These are phyloP conservation scores for Sminthopsis crassicaudata DNA, from an alignment of 2,113 vertebrate species.

Conservation along the genomic window DNA sequence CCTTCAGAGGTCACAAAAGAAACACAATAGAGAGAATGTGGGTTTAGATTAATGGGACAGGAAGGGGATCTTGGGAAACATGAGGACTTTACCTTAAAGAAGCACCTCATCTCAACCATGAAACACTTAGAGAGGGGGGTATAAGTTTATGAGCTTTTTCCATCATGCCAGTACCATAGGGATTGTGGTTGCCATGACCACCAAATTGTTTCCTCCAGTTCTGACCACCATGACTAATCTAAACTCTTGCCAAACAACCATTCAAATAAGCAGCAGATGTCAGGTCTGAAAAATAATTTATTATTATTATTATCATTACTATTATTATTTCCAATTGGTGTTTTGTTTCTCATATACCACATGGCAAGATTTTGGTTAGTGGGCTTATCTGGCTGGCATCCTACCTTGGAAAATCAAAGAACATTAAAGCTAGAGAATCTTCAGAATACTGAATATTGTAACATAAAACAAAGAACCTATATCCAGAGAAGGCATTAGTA, in stretches of 20 bases:
- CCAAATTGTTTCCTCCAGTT: conserved; percentile 5
- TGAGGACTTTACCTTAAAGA: background rate
- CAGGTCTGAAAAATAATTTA: background rate
- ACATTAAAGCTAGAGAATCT: background rate
- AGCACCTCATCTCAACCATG: background rate
- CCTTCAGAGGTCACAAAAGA: background rate
- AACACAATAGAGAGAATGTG: background rate
- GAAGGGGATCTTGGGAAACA: background rate
- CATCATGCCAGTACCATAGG: background rate
- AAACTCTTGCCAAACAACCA: background rate
- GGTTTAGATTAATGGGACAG: background rate
- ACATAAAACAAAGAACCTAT: background rate
- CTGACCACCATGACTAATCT: conserved; percentile 4
- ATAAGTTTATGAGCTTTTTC: background rate
- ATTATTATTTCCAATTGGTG: background rate
- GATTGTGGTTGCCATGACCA: background rate
- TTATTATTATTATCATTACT: background rate
- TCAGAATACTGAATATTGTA: background rate
- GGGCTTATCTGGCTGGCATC: background rate
- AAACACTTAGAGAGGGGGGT: background rate
- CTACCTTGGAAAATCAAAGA: background rate
- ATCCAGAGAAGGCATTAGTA: background rate
- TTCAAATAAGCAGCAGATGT: conserved; percentile 6
- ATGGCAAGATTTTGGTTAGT: background rate
- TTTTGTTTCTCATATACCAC: background rate